phyloP scores from a whole-genome alignment of 2,113 vertebrate genomes.

The Rattus norvegicus region GRCr8 NC_086023.1:82124501-82125000 shows the following conservation, averaged over 20 bases:
- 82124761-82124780: background rate
- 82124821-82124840: background rate
- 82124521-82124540: background rate
- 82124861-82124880: conserved; percentile 10
- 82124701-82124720: background rate
- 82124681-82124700: conserved; percentile 40
- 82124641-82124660: background rate
- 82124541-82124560: background rate
- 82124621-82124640: background rate
- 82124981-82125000: background rate
- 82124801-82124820: conserved; percentile 33
- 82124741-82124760: background rate
- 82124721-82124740: background rate
- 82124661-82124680: background rate
- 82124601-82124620: background rate
- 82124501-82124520: background rate
- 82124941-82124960: conserved; percentile 20
- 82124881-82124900: conserved; percentile 51
- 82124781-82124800: conserved; percentile 70
- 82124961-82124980: conserved; percentile 69
- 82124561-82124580: background rate
- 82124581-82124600: background rate
- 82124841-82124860: background rate
- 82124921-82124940: conserved; percentile 70
- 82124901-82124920: conserved; percentile 37